Evolutionary conservation across 2,113 vertebrate genomes (phyloP).

Genomic region (Heptranchias perlo): DNA sequence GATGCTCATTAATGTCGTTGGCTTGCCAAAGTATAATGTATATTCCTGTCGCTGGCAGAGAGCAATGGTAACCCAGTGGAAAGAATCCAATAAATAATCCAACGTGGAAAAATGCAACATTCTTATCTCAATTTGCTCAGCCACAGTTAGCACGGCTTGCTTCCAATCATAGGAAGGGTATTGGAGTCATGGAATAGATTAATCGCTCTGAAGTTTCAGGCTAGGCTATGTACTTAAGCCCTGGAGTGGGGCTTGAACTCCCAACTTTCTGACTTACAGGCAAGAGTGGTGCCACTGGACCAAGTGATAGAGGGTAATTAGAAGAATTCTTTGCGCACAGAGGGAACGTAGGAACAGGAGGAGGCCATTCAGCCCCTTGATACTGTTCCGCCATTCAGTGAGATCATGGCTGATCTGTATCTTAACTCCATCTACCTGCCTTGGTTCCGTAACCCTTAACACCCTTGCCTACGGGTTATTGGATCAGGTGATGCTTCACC

Average conservation of each 20-base stretch:
- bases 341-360: not conserved
- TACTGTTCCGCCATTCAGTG: not conserved
- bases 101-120: not conserved
- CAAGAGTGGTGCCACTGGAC: not conserved
- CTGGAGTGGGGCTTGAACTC: not conserved
- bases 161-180: not conserved
- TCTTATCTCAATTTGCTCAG: not conserved
- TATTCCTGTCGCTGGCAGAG: constrained; percentile 1
- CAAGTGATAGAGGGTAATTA: not conserved
- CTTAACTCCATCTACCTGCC: not conserved
- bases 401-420: not conserved
- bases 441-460: not conserved
- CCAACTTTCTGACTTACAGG: not conserved
- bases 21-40: not conserved
- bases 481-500: not conserved
- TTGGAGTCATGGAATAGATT: not conserved
- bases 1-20: not conserved
- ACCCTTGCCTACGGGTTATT: not conserved
- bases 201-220: not conserved
- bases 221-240: not conserved
- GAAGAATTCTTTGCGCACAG: not conserved
- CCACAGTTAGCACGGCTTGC: not conserved
- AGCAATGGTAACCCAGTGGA: not conserved
- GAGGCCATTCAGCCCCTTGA: not conserved
- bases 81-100: not conserved